phyloP scores from a whole-genome alignment of 2,888 invertebrate species.

The Panopea generosa region DNA sequence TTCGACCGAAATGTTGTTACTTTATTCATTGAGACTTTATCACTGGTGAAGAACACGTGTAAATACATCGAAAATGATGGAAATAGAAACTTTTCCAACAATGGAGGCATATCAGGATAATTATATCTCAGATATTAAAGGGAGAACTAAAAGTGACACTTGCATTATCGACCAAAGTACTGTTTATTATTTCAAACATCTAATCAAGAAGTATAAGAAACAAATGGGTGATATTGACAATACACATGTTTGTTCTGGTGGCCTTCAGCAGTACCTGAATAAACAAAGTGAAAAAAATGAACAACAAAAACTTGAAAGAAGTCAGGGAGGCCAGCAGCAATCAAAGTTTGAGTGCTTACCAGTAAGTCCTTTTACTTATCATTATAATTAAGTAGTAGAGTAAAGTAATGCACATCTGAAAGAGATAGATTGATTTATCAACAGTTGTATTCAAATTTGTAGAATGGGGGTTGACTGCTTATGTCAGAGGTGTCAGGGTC shows the following conservation, averaged over 20 bases:
- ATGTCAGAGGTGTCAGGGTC: too few relatives aligned
- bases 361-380: constrained; percentile 37
- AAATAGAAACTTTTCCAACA: not conserved
- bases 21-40: not conserved
- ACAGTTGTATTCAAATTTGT: not conserved
- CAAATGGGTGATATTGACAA: constrained; percentile 69
- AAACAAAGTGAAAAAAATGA: constrained; percentile 53
- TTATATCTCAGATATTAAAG: not conserved
- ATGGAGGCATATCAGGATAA: not conserved
- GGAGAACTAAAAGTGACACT: not conserved
- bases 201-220: constrained; percentile 75
- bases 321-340: constrained; percentile 35
- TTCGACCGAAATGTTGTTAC: not conserved
- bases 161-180: constrained; percentile 53
- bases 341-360: constrained; percentile 63
- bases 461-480: too few relatives aligned
- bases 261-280: constrained; percentile 75
- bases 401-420: not conserved
- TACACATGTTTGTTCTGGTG: constrained; percentile 71
- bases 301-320: constrained; percentile 29
- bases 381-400: too few relatives aligned
- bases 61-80: constrained; percentile 3
- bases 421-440: not conserved
- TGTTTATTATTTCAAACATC: constrained; percentile 66
- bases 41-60: not conserved